Conservation (phyloP, 2,113 vertebrate species). For the Sminthopsis crassicaudata region DNA sequence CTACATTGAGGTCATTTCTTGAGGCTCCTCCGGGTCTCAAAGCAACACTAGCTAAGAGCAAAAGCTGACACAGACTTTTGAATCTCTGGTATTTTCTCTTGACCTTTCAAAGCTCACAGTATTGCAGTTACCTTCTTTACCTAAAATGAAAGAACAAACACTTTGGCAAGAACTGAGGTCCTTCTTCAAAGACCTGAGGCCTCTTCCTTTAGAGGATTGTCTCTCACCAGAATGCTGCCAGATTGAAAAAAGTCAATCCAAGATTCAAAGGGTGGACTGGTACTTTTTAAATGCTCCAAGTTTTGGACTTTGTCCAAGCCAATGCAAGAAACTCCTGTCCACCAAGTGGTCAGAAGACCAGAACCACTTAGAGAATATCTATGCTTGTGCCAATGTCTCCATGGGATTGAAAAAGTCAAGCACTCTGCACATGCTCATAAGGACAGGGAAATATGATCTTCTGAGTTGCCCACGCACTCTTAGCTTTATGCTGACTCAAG, state of each 20-base stretch:
- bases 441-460: not conserved
- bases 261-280: not conserved
- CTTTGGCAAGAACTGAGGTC: not conserved
- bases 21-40: not conserved
- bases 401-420: not conserved
- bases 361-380: not conserved
- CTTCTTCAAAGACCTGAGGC: not conserved
- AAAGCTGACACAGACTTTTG: not conserved
- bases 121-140: not conserved
- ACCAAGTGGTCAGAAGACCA: not conserved
- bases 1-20: not conserved
- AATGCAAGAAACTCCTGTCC: not conserved
- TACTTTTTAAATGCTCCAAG: not conserved
- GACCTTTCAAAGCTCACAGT: not conserved
- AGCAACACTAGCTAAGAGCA: not conserved
- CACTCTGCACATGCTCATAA: not conserved
- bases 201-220: not conserved
- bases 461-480: not conserved
- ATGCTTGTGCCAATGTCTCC: not conserved
- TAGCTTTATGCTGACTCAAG: not conserved
- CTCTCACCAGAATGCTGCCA: not conserved
- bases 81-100: not conserved
- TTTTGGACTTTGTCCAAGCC: not conserved
- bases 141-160: not conserved
- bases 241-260: not conserved